These are phyloP conservation scores for Salminus brasiliensis DNA, from an alignment of 2,113 vertebrate species.

Conservation along the genomic window DNA sequence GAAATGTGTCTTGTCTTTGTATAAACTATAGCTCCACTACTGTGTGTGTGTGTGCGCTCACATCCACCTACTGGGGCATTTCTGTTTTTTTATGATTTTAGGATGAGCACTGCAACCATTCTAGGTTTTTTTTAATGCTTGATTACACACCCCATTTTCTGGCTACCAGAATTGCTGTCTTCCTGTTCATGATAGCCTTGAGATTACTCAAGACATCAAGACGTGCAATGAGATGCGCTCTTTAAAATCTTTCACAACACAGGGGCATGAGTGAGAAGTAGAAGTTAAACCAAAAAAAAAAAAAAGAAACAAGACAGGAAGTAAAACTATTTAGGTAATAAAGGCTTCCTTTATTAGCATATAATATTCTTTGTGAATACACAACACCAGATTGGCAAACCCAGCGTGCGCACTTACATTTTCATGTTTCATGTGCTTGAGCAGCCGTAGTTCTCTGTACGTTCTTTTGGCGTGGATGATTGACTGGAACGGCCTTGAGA, in stretches of 20 bases:
- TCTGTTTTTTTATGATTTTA: background rate
- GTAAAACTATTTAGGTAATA: background rate
- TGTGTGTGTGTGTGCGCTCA: background rate
- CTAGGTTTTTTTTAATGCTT: background rate
- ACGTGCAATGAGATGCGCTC: background rate
- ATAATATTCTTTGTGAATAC: background rate
- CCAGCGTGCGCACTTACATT: constrained; percentile 82
- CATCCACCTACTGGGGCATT: background rate
- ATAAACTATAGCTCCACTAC: too few relatives aligned
- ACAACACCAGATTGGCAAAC: background rate
- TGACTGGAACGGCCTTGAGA: constrained; percentile 96
- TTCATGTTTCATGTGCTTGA: constrained; percentile 99
- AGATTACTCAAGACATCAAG: background rate
- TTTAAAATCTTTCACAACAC: constrained; percentile 21
- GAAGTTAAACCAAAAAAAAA: background rate
- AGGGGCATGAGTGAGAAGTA: background rate
- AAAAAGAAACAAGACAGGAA: constrained; percentile 10
- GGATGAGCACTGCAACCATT: background rate
- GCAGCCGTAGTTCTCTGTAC: constrained; percentile 92
- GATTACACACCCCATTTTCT: background rate
- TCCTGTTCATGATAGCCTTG: background rate
- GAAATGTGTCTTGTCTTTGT: too few relatives aligned
- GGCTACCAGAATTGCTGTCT: background rate
- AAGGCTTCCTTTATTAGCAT: too few relatives aligned
- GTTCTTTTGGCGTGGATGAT: constrained; percentile 97